Evolutionary conservation across 2,113 vertebrate genomes (phyloP), one percentile per base, ranked within the genome.

Genomic region (Rhagologus leucostigma): DNA sequence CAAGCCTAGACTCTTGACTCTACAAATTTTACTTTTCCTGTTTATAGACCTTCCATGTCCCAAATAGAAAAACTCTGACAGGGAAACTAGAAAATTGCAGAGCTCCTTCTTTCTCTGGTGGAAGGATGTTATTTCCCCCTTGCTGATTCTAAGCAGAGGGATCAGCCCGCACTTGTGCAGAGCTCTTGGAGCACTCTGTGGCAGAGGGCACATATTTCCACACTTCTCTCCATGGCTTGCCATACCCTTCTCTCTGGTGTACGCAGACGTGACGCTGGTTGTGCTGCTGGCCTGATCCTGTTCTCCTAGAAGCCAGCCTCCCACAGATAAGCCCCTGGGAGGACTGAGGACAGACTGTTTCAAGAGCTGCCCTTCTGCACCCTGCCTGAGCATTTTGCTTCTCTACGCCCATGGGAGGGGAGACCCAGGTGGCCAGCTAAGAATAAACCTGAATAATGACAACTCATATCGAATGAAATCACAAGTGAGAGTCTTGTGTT

Each of bases 371-470:
- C 24, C 53, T 67, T 62, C 89, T 84, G 64, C 3, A 1, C 57
- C 37, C 80, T 87, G 69, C 29, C 35, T 35, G 44, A 75, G 65
- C 3, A 1, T 59, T 92, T 91, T 89, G 16, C 73, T 87, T 75
- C 69, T 89, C 73, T 84, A 21, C 18, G 0, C 2, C 4, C 69
- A 65, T 4, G 1, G 80, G 56, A 53, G 41, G 57, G 53, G 74
- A 89, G 80, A 81, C 80, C 65, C 91, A 95, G 89, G 84, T 94
- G 77, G 69, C 78, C 49, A 59, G 32, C 62, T 89, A 92, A 95
- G 93, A 95, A 89, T 90, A 95, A 84, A 89, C n/a, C 29, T 46
- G 33, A 91, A 78, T 37, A 93, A 41, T 82, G 89, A 87, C 89
- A 96, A 87, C 89, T 86, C 76, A 78, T 84, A 87, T 78, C 11